Evolutionary conservation across 2,113 vertebrate genomes (phyloP), one percentile per base, ranked within the genome.

Genomic region (Ariopsis seemanni): DNA sequence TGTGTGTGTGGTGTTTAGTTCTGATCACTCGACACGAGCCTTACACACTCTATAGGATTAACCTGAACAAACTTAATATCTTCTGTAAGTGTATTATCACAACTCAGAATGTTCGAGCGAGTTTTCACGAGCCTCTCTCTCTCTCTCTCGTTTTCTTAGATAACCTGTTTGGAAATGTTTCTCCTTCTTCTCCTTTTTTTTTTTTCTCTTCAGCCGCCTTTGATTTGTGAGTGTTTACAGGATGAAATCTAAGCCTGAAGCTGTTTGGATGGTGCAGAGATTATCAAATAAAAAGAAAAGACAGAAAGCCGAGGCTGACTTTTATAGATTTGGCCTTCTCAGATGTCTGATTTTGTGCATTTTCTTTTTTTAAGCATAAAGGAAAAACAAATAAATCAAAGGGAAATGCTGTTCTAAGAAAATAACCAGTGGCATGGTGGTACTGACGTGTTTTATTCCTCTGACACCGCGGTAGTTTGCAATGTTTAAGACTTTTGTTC

Each of bases 21-120:
- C 84, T 86, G 87, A 90, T 90, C 87, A 88, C 78, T 82, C 48
- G 72, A 55, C 72, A 84, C 52, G 83, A 84, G 63, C 75, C 84
- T 77, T 48, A 62, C 82, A 74, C 22, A 84, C 58, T 83, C 79
- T 86, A 79, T 80, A 65, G 81, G 86, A 87, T 87, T 87, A 87
- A 72, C 65, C 78, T 20, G 67, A 82, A 72, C 75, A 86, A 67
- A 80, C 74, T 53, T 86, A 81, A 60, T 81, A 81, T 81, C 57
- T 81, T 81, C 75, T 55, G n/a, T 22, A 79, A 55, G 75, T 55
- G 63, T 86, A 65, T 67, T 27, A 65, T 72, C 65, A 50, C 48
- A 60, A 58, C 57, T 34, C 78, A 0, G 10, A 60, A 81, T 18
- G 79, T 81, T 60, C 1, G 11, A 60, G 30, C 12, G 7, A 18